Percentiles rank a stretch among this genome's conserved stretches.
Conservation (phyloP, 2,888 invertebrate genomes). For the Mycalesis mineus region DNA sequence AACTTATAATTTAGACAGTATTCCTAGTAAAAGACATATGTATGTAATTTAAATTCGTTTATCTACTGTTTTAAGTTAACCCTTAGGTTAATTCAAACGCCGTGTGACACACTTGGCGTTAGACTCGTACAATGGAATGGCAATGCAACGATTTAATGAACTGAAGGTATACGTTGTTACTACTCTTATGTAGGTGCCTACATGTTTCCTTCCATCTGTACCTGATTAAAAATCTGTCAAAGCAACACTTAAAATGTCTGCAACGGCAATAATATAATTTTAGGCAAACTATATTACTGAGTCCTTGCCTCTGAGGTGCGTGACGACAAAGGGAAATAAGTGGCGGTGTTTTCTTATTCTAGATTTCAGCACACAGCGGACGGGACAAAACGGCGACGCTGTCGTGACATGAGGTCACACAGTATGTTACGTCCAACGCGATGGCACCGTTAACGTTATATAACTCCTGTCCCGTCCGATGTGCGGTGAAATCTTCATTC, state of each 20-base stretch:
- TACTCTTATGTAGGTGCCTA: conserved; percentile 30
- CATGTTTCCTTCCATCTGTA: conserved; percentile 56
- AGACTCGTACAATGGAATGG: not conserved
- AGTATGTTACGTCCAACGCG: no score
- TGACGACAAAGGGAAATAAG: no score
- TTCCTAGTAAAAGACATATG: conserved; percentile 73
- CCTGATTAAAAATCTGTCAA: conserved; percentile 53
- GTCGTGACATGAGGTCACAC: no score
- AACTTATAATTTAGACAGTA: conserved; percentile 64
- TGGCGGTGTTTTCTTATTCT: no score
- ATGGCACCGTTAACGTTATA: no score
- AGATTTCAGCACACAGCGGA: no score
- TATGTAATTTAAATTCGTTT: conserved; percentile 52
- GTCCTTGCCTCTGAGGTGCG: no score
- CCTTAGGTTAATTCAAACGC: conserved; percentile 40
- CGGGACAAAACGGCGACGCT: no score
- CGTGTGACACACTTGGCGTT: conserved; percentile 41
- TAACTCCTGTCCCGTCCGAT: no score
- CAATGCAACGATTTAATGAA: not conserved
- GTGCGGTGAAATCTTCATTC: no score
- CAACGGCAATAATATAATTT: not conserved
- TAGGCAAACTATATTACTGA: no score
- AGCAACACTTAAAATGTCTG: conserved; percentile 25
- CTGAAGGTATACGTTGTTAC: conserved; percentile 31
- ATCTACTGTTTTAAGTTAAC: conserved; percentile 49